phyloP scores from a whole-genome alignment of 2,888 invertebrate genomes.

The Tigriopus californicus region DNA sequence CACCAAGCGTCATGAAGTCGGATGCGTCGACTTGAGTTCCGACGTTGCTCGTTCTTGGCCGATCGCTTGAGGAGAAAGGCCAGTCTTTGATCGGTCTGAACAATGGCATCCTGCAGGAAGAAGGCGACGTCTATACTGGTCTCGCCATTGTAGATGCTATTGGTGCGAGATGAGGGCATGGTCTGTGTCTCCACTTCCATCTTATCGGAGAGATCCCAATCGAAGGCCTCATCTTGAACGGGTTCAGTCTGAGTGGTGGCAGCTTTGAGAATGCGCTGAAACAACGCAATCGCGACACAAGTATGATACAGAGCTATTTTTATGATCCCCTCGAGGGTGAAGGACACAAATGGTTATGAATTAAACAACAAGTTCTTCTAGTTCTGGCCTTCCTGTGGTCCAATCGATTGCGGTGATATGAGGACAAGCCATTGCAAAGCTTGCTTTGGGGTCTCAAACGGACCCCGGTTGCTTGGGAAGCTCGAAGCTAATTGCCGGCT shows the following conservation, averaged over 20 bases:
- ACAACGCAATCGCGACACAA: no score
- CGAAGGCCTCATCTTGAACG: slow-evolving; percentile 20
- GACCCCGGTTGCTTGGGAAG: no score
- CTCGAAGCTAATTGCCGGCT: no score
- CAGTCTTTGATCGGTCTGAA: slow-evolving; percentile 18
- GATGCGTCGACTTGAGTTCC: not conserved
- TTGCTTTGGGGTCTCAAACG: no score
- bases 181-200: slow-evolving; percentile 16
- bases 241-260: slow-evolving; percentile 19
- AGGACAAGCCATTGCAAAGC: no score
- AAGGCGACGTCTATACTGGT: not conserved
- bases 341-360: no score
- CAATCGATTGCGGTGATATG: no score
- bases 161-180: not conserved
- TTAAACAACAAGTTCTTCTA: no score
- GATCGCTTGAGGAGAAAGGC: not conserved
- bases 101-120: slow-evolving; percentile 18
- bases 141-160: not conserved
- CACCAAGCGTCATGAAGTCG: not conserved
- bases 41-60: not conserved
- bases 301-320: no score
- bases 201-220: slow-evolving; percentile 20
- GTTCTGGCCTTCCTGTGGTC: no score
- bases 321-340: no score
- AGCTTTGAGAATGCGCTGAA: slow-evolving; percentile 3